Base-by-base conservation (phyloP, 2,797 vertebrate species). In the Phoeniculus purpureus region DNA sequence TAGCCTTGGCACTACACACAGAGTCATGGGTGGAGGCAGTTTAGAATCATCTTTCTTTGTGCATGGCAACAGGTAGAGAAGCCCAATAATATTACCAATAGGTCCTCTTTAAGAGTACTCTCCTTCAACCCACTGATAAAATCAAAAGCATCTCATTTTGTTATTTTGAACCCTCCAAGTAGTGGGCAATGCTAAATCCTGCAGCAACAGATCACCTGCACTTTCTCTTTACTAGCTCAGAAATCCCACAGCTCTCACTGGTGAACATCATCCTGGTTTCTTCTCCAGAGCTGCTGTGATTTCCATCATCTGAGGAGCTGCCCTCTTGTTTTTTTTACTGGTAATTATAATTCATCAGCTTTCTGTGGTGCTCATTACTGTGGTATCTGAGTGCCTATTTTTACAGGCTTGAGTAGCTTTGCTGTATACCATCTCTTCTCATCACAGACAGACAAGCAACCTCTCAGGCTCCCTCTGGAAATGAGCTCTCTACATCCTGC, bases 321-420 rank as follows among this genome's bases (percentile, higher is more conserved):
- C 79, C 65, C 91, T 89, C 85, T 54, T 70, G 52, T 51, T 80
- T 81, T 71, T 61, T 81, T 75, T 25, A 26, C 59, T 66, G 54
- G 25, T 54, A 87, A 92, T 95, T 89, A 94, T 77, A 88, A 95
- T 80, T 88, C 80, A 70, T 94, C 94, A 91, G 80, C 82, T 92
- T 91, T 94, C 87, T 76, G 3, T 86, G 78, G 74, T 67, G 77
- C 87, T 95, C 92, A 81, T 92, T 89, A 79, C 66, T 37, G 74
- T 70, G 74, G 74, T 56, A 61, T 70, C 70, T 27, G 83, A 94
- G 89, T 62, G 66, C 40, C 85, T 89, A 12, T 81, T 91, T 89
- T 60, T 70, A 32, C 48, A 94, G 77, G 73, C 87, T 64, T 75
- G 62, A 94, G 32, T 67, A 87, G 87, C 62, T 94, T 43, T 34